These are phyloP conservation scores for Dinomys branickii DNA, from an alignment of 2,113 vertebrate genomes.

Conservation along the genomic window DNA sequence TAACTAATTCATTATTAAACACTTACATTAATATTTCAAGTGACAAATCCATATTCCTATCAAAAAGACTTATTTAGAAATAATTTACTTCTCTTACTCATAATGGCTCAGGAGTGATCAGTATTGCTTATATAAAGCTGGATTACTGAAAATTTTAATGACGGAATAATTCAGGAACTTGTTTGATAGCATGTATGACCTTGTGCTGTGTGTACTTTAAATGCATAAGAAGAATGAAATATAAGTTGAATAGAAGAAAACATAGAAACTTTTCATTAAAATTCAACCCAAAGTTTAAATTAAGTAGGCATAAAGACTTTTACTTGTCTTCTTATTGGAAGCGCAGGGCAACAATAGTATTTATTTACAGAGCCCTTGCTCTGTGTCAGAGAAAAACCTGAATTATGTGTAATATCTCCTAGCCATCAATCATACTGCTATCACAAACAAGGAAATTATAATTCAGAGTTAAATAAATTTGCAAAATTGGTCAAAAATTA, in stretches of 20 bases:
- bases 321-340: background rate
- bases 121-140: background rate
- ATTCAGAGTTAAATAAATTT: background rate
- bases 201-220: background rate
- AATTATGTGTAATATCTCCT: background rate
- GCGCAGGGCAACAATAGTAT: background rate
- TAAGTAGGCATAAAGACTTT: background rate
- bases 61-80: background rate
- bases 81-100: background rate
- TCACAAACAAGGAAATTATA: background rate
- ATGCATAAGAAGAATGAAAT: background rate
- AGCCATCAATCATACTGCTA: background rate
- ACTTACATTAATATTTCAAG: conserved; percentile 7
- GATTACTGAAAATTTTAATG: background rate
- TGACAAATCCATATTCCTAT: background rate
- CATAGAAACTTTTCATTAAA: background rate
- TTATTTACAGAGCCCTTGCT: background rate
- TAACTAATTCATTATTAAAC: background rate
- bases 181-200: background rate
- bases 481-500: no score
- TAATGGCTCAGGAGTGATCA: background rate
- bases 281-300: background rate
- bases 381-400: background rate
- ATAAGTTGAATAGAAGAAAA: background rate
- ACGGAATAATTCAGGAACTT: background rate